These are phyloP conservation scores for Heliangelus exortis DNA, from an alignment of 2,797 vertebrate genomes.

Conservation along the genomic window DNA sequence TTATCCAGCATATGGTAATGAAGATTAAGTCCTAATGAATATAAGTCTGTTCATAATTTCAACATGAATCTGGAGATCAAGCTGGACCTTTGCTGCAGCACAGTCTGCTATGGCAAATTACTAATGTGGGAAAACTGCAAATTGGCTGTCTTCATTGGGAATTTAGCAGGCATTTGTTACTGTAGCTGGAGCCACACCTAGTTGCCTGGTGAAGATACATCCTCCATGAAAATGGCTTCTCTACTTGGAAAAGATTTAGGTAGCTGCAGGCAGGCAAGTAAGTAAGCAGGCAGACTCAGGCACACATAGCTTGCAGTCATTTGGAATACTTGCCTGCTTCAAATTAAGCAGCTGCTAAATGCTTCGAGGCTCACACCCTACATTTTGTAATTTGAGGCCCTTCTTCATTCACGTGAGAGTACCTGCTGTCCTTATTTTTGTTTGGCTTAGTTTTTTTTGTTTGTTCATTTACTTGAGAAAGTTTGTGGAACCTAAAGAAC, in stretches of 20 bases:
- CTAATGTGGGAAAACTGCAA: neutral
- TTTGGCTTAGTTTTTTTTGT: neutral
- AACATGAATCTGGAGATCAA: neutral
- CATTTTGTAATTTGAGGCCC: neutral
- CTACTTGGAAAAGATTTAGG: neutral
- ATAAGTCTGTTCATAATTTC: neutral
- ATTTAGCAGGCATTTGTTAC: neutral
- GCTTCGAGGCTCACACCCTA: neutral
- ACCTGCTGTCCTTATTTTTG: neutral
- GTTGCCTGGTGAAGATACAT: neutral
- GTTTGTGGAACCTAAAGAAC: neutral
- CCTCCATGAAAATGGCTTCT: neutral
- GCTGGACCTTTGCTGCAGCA: neutral
- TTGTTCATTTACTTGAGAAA: neutral
- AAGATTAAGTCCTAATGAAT: neutral
- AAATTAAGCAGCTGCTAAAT: neutral
- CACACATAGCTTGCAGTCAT: neutral
- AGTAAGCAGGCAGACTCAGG: neutral
- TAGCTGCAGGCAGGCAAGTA: neutral
- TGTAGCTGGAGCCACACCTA: neutral
- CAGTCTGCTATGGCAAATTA: neutral
- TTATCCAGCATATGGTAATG: neutral
- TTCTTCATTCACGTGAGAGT: neutral
- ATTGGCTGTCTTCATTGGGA: neutral
- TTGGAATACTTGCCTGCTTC: neutral